Evolutionary conservation across 2,888 invertebrate genomes (phyloP).

Genomic region (Sussaba pulchella): DNA sequence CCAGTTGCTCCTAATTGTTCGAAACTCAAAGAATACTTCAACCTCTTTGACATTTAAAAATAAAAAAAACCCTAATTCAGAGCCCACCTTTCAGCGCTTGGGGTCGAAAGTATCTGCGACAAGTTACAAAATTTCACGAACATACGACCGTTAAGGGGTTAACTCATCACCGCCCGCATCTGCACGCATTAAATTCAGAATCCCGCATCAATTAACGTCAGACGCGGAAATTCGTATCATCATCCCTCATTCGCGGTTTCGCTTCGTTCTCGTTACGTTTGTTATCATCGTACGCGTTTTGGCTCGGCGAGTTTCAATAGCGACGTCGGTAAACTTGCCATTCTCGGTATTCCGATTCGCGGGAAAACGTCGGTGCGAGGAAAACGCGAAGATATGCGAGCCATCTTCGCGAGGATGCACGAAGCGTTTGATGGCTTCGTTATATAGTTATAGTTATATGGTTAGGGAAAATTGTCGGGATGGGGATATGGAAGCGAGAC

Average conservation of each 20-base stretch:
- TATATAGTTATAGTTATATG: too few species aligned
- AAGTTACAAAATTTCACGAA: too few species aligned
- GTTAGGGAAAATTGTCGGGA: slow-evolving; percentile 5
- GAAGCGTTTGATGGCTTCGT: slow-evolving; percentile 32
- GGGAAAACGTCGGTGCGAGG: too few species aligned
- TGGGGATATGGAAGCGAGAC: neutral
- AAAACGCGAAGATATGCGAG: slow-evolving; percentile 18
- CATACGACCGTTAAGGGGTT: too few species aligned
- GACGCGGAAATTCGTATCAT: slow-evolving; percentile 14
- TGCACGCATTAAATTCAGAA: too few species aligned
- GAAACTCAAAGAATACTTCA: too few species aligned
- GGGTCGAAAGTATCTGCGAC: too few species aligned
- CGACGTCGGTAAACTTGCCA: neutral
- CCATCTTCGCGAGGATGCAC: slow-evolving; percentile 4
- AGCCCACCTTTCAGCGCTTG: too few species aligned
- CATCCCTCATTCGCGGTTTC: slow-evolving; percentile 12
- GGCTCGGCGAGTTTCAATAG: slow-evolving; percentile 13
- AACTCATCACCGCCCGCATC: too few species aligned
- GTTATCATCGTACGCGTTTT: slow-evolving; percentile 8
- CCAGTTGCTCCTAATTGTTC: too few species aligned
- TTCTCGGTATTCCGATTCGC: slow-evolving; percentile 13
- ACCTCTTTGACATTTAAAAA: too few species aligned
- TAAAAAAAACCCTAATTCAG: too few species aligned
- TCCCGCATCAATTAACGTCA: slow-evolving; percentile 26
- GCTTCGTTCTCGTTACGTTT: neutral